Evolutionary conservation across 2,888 invertebrate genomes (phyloP).

Genomic region (Lypha dubia): DNA sequence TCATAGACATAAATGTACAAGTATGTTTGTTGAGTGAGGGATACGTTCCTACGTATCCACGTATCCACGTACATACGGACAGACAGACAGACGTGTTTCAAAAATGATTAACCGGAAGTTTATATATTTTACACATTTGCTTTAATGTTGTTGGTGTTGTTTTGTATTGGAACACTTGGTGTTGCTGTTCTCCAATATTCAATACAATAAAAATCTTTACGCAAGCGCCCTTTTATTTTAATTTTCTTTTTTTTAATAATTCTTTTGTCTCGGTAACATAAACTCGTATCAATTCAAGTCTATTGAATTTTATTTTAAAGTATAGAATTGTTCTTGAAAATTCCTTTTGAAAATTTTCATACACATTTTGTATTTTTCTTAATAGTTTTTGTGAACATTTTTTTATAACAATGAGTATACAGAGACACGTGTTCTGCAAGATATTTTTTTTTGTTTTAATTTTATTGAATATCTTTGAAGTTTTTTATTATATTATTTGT

Average conservation of each 20-base stretch:
- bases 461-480: background rate
- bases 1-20: constrained; percentile 44
- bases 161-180: constrained; percentile 26
- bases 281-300: constrained; percentile 43
- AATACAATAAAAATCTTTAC: constrained; percentile 67
- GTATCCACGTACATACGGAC: constrained; percentile 9
- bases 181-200: constrained; percentile 38
- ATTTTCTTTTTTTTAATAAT: constrained; percentile 27
- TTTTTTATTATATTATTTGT: background rate
- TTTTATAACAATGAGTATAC: constrained; percentile 19
- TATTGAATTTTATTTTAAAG: constrained; percentile 41
- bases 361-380: constrained; percentile 35
- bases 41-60: constrained; percentile 13
- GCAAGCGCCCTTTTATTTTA: constrained; percentile 62
- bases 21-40: constrained; percentile 50
- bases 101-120: constrained; percentile 71
- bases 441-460: background rate
- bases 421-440: constrained; percentile 63
- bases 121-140: constrained; percentile 48
- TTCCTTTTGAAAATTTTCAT: constrained; percentile 21
- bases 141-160: constrained; percentile 43
- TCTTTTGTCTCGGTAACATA: constrained; percentile 45
- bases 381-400: constrained; percentile 30
- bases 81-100: constrained; percentile 34
- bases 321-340: constrained; percentile 62